Conservation (phyloP, 1,140 invertebrate genomes). For the Lasioglossum albipes region DNA sequence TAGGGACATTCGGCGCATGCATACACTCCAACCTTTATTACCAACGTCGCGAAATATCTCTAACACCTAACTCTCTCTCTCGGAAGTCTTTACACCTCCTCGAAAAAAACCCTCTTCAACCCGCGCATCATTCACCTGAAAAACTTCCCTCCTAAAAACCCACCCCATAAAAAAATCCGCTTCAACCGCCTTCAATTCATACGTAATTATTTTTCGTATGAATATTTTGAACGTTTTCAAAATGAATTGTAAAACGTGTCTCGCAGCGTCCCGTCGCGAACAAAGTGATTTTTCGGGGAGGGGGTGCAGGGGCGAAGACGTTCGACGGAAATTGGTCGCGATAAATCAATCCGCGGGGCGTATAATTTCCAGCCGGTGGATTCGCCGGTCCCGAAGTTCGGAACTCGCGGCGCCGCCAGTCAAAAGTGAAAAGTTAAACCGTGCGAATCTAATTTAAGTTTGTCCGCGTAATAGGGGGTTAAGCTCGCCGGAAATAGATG, state of each 20-base stretch:
- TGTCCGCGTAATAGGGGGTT: slow-evolving; percentile 13
- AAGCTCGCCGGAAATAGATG: slow-evolving; percentile 11
- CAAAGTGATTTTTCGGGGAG: background rate
- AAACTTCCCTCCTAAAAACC: no score
- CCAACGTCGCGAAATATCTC: background rate
- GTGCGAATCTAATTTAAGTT: slow-evolving; percentile 50
- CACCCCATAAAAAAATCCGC: no score
- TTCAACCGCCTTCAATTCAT: no score
- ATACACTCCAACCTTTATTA: slow-evolving; percentile 6
- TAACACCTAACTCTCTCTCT: no score
- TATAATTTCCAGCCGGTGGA: slow-evolving; percentile 4
- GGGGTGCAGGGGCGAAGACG: no score
- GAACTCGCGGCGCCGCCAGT: slow-evolving; percentile 4
- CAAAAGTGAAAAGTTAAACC: slow-evolving; percentile 49
- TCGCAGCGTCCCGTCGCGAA: fast-evolving
- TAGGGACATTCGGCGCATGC: slow-evolving; percentile 2
- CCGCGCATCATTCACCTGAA: no score
- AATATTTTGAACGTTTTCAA: no score
- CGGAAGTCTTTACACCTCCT: no score
- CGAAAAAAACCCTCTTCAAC: no score
- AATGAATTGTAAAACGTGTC: no score
- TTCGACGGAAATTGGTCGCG: slow-evolving; percentile 1
- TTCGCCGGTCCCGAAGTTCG: slow-evolving; percentile 4
- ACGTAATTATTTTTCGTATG: no score
- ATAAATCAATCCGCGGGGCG: slow-evolving; percentile 23